Evolutionary conservation across 2,113 vertebrate genomes (phyloP).

Genomic region (Melospiza georgiana): DNA sequence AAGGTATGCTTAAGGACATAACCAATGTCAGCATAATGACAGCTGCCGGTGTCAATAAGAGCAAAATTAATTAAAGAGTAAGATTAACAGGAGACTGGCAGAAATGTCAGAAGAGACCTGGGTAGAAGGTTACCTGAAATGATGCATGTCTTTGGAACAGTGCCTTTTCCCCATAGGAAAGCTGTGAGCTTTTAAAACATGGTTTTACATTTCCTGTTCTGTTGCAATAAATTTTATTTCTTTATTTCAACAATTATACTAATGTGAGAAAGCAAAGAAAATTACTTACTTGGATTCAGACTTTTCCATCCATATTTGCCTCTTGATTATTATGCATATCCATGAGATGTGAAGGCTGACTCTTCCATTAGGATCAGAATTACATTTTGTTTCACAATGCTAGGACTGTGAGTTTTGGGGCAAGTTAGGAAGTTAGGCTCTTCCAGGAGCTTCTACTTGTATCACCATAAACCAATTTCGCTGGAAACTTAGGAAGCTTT

Average conservation of each 20-base stretch:
- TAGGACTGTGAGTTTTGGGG: not conserved
- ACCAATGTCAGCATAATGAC: not conserved
- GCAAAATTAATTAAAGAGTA: not conserved
- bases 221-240: not conserved
- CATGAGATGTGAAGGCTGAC: not conserved
- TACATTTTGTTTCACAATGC: not conserved
- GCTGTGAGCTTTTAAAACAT: not conserved
- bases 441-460: not conserved
- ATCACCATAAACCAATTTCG: not conserved
- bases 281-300: not conserved
- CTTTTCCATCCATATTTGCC: not conserved
- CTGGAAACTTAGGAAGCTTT: not conserved
- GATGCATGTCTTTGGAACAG: not conserved
- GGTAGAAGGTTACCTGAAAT: not conserved
- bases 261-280: not conserved
- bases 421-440: not conserved
- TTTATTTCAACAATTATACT: not conserved
- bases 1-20: not conserved
- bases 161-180: not conserved
- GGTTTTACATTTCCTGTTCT: not conserved
- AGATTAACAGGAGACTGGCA: not conserved
- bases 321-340: too few relatives aligned
- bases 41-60: not conserved
- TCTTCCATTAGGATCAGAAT: accelerated
- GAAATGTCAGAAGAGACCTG: not conserved